These are phyloP conservation scores for Hestina assimilis DNA, from an alignment of 1,140 invertebrate species.

Conservation along the genomic window DNA sequence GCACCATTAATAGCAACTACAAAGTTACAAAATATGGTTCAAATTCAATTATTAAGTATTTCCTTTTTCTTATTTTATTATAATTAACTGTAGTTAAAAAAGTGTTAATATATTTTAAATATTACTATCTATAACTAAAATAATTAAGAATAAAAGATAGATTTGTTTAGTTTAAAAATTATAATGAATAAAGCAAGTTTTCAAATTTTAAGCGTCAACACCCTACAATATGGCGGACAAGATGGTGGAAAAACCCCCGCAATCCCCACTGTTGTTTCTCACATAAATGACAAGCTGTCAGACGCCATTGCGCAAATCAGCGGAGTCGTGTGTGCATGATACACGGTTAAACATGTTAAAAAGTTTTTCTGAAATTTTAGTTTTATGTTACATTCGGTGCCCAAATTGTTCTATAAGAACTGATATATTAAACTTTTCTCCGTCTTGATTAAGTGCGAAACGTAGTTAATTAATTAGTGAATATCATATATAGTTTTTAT, in stretches of 20 bases:
- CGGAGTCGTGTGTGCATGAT: constrained; percentile 73
- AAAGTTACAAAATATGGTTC: too few species aligned
- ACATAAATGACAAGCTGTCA: constrained; percentile 46
- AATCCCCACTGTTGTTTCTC: constrained; percentile 12
- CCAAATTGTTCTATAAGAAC: constrained; percentile 73
- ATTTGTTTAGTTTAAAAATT: not conserved
- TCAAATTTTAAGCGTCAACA: constrained; percentile 34
- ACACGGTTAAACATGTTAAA: constrained; percentile 79
- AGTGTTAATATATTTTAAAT: not conserved
- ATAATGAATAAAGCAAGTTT: not conserved
- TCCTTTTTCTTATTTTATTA: too few species aligned
- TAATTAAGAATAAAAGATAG: not conserved
- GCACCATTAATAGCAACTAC: too few species aligned
- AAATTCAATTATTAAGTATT: too few species aligned
- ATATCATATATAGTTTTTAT: constrained; percentile 62
- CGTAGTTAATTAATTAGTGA: constrained; percentile 75
- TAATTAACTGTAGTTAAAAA: not conserved
- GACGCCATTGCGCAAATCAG: constrained; percentile 66
- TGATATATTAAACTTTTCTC: constrained; percentile 77
- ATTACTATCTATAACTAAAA: too few species aligned
- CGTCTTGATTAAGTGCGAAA: constrained; percentile 77
- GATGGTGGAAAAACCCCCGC: constrained; percentile 46
- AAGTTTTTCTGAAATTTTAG: constrained; percentile 78
- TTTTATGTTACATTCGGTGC: constrained; percentile 76
- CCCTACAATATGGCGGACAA: constrained; percentile 35